These are phyloP conservation scores for Mohoua ochrocephala DNA, from an alignment of 2,113 vertebrate species.

Conservation along the genomic window DNA sequence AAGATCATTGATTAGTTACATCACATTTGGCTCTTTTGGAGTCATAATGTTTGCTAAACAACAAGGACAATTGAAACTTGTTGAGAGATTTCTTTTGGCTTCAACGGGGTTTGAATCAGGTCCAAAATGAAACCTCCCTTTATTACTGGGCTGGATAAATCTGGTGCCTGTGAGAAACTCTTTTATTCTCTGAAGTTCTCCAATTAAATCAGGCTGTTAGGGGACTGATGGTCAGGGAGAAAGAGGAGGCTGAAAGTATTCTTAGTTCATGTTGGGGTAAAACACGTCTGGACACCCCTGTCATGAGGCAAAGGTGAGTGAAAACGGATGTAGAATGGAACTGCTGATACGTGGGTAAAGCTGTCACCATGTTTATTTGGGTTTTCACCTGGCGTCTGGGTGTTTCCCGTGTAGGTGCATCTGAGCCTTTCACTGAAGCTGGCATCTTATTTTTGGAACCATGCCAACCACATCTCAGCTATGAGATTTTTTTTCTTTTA, in stretches of 20 bases:
- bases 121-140: not conserved
- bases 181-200: not conserved
- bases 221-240: not conserved
- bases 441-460: not conserved
- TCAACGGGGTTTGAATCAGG: not conserved
- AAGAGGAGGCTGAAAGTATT: not conserved
- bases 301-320: not conserved
- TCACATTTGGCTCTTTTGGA: not conserved
- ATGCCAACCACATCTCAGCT: not conserved
- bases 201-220: constrained; percentile 1
- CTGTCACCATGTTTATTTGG: not conserved
- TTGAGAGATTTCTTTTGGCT: not conserved
- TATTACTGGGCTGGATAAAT: not conserved
- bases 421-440: not conserved
- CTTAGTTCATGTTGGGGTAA: not conserved
- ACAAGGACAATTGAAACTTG: not conserved
- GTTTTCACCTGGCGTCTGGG: not conserved
- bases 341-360: not conserved
- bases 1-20: not conserved
- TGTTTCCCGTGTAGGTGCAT: not conserved
- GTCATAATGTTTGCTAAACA: not conserved
- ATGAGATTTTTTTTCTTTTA: not conserved
- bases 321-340: not conserved
- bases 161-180: not conserved
- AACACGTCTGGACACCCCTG: not conserved